Evolutionary conservation across 2,888 invertebrate species (phyloP).

Genomic region (Apamea crenata): DNA sequence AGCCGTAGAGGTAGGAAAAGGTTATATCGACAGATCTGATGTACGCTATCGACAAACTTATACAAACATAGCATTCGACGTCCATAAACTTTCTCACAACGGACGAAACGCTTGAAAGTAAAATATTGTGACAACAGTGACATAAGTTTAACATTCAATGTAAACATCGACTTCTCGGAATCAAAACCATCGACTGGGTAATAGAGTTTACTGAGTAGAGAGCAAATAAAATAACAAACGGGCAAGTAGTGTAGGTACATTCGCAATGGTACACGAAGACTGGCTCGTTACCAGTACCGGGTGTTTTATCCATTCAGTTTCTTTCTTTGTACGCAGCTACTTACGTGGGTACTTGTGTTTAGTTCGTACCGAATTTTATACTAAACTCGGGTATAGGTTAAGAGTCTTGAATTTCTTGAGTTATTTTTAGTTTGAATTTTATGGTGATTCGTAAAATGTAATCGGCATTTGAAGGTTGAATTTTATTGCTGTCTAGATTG

Average conservation of each 20-base stretch:
- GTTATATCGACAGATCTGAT: slow-evolving; percentile 64
- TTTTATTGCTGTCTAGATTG: slow-evolving; percentile 61
- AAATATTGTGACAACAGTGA: slow-evolving; percentile 86
- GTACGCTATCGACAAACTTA: slow-evolving; percentile 70
- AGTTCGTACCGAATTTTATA: slow-evolving; percentile 75
- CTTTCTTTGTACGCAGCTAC: slow-evolving; percentile 80
- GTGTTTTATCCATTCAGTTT: slow-evolving; percentile 79
- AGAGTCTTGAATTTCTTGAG: slow-evolving; percentile 46
- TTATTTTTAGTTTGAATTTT: slow-evolving; percentile 49
- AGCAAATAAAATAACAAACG: slow-evolving; percentile 88
- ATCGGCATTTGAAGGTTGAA: slow-evolving; percentile 43
- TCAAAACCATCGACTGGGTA: slow-evolving; percentile 87
- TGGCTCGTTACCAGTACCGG: slow-evolving; percentile 75
- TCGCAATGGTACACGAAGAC: slow-evolving; percentile 75
- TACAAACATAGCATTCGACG: slow-evolving; percentile 76
- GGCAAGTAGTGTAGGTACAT: slow-evolving; percentile 76
- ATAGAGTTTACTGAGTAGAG: slow-evolving; percentile 87
- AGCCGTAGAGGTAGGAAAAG: slow-evolving; percentile 25
- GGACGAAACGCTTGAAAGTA: slow-evolving; percentile 77
- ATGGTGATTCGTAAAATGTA: slow-evolving; percentile 48
- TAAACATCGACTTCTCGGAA: slow-evolving; percentile 87
- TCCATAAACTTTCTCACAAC: slow-evolving; percentile 82
- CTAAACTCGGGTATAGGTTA: slow-evolving; percentile 58
- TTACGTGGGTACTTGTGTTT: slow-evolving; percentile 76
- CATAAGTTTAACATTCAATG: slow-evolving; percentile 86